Conservation (phyloP, 1,140 invertebrate genomes). For the Stegodyphus dumicola region DNA sequence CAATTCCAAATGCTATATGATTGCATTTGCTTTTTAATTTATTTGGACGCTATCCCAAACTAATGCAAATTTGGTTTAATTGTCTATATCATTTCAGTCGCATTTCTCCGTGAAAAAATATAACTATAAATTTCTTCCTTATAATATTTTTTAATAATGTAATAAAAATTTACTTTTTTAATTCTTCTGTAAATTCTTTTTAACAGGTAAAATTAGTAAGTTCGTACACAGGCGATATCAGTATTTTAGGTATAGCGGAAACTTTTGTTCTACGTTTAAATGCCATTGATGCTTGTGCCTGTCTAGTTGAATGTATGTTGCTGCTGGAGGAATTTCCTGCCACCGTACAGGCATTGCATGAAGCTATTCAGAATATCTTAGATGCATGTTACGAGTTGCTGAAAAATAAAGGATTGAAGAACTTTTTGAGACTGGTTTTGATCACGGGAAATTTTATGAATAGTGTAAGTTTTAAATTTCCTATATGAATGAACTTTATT, state of each 20-base stretch:
- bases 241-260: slow-evolving; percentile 87
- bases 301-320: slow-evolving; percentile 91
- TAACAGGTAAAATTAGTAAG: slow-evolving; percentile 82
- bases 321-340: slow-evolving; percentile 94
- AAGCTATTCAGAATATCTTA: slow-evolving; percentile 91
- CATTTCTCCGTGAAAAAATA: too few species aligned
- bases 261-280: slow-evolving; percentile 89
- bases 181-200: slow-evolving; percentile 62
- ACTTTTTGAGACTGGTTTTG: slow-evolving; percentile 92
- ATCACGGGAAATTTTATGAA: slow-evolving; percentile 95
- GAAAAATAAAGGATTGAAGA: slow-evolving; percentile 82
- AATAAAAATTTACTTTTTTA: too few species aligned
- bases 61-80: too few species aligned
- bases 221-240: slow-evolving; percentile 84
- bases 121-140: too few species aligned
- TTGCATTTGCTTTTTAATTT: too few species aligned
- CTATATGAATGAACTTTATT: too few species aligned
- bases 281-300: slow-evolving; percentile 83
- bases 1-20: too few species aligned
- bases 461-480: slow-evolving; percentile 73
- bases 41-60: too few species aligned
- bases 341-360: slow-evolving; percentile 89
- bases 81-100: too few species aligned
- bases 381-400: slow-evolving; percentile 87
- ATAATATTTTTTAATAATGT: too few species aligned